Evolutionary conservation across 2,797 vertebrate genomes (phyloP), one percentile per base, ranked within the genome.

Genomic region (Pogoniulus pusillus): DNA sequence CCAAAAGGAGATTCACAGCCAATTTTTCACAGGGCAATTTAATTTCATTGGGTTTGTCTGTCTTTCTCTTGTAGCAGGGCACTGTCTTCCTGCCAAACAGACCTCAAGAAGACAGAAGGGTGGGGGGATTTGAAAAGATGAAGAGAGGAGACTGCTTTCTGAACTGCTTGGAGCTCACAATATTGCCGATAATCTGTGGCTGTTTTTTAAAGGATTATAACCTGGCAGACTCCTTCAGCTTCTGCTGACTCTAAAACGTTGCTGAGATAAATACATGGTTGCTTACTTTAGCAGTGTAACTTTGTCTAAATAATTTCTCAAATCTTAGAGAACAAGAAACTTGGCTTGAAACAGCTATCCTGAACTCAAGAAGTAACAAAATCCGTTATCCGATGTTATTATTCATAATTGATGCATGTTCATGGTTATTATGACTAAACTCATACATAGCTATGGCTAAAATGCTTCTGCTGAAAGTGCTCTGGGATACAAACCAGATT

Each of bases 71-170:
- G 34, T 62, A 30, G 65, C 89, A 89, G 65, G 86, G 82, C 51
- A 68, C 20, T 59, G 58, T 59, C 47, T 72, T 15, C 17, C 32
- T 71, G 78, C 65, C 84, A 93, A 77, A 85, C 10, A 89, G 81
- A 88, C 75, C 77, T 55, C 45, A 88, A 93, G 82, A 82, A 93
- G 65, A 57, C 92, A 81, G 87, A 85, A 89, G 66, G 30, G 68
- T 94, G 49, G 57, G 66, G 66, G 55, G 32, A 63, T 73, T 89
- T 63, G 79, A 91, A 85, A 89, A 47, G 66, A 85, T 77, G 72
- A 90, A 90, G 49, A 86, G 32, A 75, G 22, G 49, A 85, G 65
- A 16, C 54, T 65, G 39, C 29, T 82, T 93, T 71, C 84, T 85
- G 63, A 89, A 91, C 84, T 65, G 90, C 23, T 77, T 90, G 65